Base-by-base conservation (phyloP, 2,888 invertebrate species). In the Belgica antarctica region DNA sequence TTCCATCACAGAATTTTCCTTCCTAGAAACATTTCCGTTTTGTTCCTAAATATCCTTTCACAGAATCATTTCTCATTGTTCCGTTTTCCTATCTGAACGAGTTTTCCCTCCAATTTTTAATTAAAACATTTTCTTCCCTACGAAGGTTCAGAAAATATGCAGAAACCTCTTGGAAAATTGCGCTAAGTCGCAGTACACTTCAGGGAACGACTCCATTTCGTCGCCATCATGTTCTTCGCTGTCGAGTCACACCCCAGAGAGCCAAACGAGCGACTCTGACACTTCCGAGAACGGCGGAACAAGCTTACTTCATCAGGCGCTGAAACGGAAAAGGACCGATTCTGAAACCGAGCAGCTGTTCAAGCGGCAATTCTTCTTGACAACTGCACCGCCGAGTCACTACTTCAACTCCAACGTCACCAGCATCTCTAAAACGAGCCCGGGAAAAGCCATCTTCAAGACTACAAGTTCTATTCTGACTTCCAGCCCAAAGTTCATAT, bases 321-420 rank as follows among this genome's bases (percentile, higher is more conserved):
- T 66, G 27, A 66, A 66, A 15, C 27, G 66, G 31, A 66, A 66
- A n/a, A 22, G 66, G 10, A 66, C 66, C 12, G 66, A 66, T 19
- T 66, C 66, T 10, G 66, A 66, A 31, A 52, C 47, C n/a, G 66
- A 66, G 46, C 46, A 66, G 17, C 10, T 66, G 10, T 66, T 41
- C 17, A 66, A 66, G 10, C 22, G 52, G 34, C 66, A 66, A 31
- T 66, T 66, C 28, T 66, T 66, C 17, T 15, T 66, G n/a, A 46
- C 66, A 15, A 52, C 66, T n/a, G 31, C 15, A 8, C 41, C 66
- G 10, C 22, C 41, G n/a, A 66, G 22, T 52, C 12, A 41, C 7
- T 65, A 28, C 15, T 52, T 31, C n/a, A 66, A 22, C 15, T 25
- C 27, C 4, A 19, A 8, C 15, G 22, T 17, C 17, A 19, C 27